These are phyloP conservation scores for Drosophila lutescens DNA, from an alignment of 2,888 invertebrate species.

Conservation along the genomic window DNA sequence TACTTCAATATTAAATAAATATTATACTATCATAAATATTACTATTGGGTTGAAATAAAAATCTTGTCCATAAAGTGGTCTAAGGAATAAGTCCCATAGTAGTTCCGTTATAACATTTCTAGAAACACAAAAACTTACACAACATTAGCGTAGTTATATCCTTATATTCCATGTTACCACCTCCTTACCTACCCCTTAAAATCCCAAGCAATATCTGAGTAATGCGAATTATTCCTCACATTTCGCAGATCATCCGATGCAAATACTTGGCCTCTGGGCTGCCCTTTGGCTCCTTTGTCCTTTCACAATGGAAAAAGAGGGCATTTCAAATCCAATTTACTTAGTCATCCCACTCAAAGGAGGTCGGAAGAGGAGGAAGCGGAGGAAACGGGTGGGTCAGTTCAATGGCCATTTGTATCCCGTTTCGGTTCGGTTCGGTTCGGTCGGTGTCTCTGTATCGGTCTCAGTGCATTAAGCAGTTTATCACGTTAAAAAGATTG, in stretches of 20 bases:
- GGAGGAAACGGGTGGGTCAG: conserved; percentile 25
- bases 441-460: conserved; percentile 10
- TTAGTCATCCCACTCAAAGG: conserved; percentile 44
- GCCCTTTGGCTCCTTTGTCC: conserved; percentile 18
- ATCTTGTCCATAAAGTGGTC: too few species aligned
- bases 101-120: neutral
- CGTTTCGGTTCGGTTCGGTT: conserved; percentile 9
- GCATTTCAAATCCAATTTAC: conserved; percentile 50
- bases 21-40: too few species aligned
- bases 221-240: conserved; percentile 2
- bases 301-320: conserved; percentile 22
- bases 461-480: conserved; percentile 63
- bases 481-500: conserved; percentile 72
- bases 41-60: too few species aligned
- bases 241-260: conserved; percentile 28
- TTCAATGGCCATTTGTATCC: conserved; percentile 39
- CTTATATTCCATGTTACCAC: neutral
- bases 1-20: too few species aligned
- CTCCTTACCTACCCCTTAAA: neutral
- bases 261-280: conserved; percentile 9
- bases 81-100: too few species aligned
- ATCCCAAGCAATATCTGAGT: neutral
- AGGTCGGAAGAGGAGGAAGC: neutral
- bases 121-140: neutral
- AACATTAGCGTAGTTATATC: neutral